Evolutionary conservation across 1,140 invertebrate species (phyloP).

Genomic region (Grapholita molesta): DNA sequence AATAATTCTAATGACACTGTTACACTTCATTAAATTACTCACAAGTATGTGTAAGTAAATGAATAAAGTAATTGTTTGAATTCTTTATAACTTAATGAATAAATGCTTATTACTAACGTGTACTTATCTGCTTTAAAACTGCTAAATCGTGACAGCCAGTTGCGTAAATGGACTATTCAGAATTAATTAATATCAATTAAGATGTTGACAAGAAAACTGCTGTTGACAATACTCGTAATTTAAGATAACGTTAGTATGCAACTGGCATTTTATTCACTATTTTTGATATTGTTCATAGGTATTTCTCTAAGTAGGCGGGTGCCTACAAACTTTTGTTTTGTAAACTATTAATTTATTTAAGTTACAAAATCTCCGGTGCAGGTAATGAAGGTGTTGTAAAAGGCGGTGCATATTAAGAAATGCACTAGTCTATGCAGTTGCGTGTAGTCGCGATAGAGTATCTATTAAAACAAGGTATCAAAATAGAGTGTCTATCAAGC

Average conservation of each 20-base stretch:
- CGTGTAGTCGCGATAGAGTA: background rate
- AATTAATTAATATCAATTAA: background rate
- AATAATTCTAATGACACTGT: no score
- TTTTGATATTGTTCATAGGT: background rate
- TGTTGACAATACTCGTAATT: background rate
- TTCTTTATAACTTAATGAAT: no score
- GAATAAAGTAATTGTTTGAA: no score
- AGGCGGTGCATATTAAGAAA: background rate
- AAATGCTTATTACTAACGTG: background rate
- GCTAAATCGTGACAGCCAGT: background rate
- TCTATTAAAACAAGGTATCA: background rate
- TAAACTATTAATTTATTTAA: background rate
- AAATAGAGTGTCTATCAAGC: background rate
- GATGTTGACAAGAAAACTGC: background rate
- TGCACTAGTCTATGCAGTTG: background rate
- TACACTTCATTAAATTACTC: no score
- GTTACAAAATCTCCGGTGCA: background rate
- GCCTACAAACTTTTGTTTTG: background rate
- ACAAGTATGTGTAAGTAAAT: no score
- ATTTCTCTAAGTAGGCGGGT: background rate
- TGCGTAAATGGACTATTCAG: background rate
- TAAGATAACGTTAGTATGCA: background rate
- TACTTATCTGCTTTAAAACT: background rate
- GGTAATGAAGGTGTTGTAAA: conserved; percentile 5
- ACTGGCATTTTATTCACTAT: background rate